Percentiles rank a stretch among this genome's conserved stretches.
These are phyloP conservation scores for Heliocidaris erythrogramma DNA, from an alignment of 35 echinoderm and acorn worm genomes.

Conservation along the genomic window DNA sequence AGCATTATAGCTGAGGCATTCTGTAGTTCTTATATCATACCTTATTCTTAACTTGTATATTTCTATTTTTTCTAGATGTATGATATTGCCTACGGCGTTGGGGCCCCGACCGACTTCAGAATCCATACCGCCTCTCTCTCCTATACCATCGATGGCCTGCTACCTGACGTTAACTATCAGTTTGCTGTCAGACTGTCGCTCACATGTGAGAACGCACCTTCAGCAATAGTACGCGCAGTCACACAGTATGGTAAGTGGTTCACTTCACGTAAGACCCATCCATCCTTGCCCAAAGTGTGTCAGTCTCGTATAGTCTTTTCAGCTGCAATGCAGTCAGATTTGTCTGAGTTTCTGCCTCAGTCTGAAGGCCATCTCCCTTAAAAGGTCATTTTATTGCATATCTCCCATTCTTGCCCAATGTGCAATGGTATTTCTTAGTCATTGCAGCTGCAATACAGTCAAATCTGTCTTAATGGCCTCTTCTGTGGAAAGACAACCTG, in stretches of 20 bases:
- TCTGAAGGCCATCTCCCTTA: no score
- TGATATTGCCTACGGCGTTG: not conserved
- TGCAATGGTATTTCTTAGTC: no score
- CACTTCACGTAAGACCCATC: not conserved
- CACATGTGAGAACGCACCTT: not conserved
- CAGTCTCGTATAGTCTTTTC: not conserved
- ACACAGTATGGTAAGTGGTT: constrained; percentile 46
- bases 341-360: no score
- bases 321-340: no score
- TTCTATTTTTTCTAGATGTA: not conserved
- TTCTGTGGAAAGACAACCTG: no score
- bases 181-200: constrained; percentile 38
- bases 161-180: not conserved
- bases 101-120: not conserved
- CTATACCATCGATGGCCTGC: not conserved
- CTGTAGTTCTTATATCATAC: not conserved
- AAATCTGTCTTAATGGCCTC: no score
- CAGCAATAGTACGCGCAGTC: not conserved
- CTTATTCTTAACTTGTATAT: not conserved
- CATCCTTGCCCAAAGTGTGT: not conserved
- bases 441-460: no score
- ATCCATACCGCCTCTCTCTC: not conserved
- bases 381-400: no score
- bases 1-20: no score
- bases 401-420: no score